Evolutionary conservation across 2,113 vertebrate genomes (phyloP).

Genomic region (Fukomys damarensis): DNA sequence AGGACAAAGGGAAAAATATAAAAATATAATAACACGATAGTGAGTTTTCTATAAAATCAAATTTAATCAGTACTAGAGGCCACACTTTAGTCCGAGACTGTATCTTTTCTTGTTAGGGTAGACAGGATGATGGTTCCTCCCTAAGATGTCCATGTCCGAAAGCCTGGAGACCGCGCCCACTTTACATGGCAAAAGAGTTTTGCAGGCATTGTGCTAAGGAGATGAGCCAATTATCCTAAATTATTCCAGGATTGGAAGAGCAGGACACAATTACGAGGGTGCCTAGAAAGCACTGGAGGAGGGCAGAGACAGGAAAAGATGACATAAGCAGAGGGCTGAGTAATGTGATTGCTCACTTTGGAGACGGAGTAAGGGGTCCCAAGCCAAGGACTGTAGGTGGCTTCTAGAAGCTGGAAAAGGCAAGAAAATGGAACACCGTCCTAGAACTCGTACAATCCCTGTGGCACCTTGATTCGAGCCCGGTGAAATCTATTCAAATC

Average conservation of each 20-base stretch:
- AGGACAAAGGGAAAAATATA: background rate
- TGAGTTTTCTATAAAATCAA: slow-evolving; percentile 30
- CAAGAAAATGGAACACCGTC: background rate
- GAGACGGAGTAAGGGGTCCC: background rate
- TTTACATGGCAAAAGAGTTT: background rate
- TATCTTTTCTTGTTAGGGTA: background rate
- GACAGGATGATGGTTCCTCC: background rate
- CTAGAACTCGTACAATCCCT: background rate
- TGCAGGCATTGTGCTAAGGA: background rate
- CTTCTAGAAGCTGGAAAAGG: background rate
- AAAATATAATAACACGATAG: background rate
- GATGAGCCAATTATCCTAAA: background rate
- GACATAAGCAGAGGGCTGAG: background rate
- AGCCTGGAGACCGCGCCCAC: background rate
- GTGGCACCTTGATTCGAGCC: background rate
- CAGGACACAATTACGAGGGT: background rate
- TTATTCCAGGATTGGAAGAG: background rate
- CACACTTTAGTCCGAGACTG: background rate
- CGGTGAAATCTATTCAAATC: background rate
- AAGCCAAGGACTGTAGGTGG: background rate
- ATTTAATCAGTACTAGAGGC: background rate
- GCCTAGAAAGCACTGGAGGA: background rate
- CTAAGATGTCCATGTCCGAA: background rate
- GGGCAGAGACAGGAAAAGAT: background rate
- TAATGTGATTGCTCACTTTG: background rate